phyloP scores from a whole-genome alignment of 2,113 vertebrate genomes.

The Cyanoramphus novaezelandiae region DNA sequence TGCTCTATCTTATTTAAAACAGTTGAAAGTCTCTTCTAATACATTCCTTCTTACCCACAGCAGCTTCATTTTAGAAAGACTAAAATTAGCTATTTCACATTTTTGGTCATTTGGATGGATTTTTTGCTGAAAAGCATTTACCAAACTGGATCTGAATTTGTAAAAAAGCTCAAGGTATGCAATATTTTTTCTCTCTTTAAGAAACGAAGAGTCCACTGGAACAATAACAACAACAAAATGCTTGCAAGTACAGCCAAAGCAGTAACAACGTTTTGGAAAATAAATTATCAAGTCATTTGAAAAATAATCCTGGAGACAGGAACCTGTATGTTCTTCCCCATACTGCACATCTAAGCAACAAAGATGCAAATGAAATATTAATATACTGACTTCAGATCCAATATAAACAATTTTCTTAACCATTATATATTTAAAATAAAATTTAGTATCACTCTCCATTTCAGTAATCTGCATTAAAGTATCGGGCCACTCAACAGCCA shows the following conservation, averaged over 20 bases:
- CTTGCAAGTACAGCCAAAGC: neutral
- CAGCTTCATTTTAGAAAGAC: neutral
- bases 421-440: neutral
- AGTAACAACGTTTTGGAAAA: neutral
- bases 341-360: neutral
- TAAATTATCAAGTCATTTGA: neutral
- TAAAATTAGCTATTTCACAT: neutral
- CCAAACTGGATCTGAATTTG: neutral
- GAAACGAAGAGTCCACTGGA: neutral
- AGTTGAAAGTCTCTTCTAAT: neutral
- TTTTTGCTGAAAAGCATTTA: neutral
- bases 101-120: neutral
- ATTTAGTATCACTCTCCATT: neutral
- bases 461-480: neutral
- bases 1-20: neutral
- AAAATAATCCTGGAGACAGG: neutral
- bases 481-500: neutral
- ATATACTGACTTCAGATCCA: neutral
- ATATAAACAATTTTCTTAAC: neutral
- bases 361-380: neutral
- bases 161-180: neutral
- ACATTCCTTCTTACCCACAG: neutral
- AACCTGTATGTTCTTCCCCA: neutral
- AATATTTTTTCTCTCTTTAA: too few species aligned
- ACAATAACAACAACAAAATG: neutral